Base-by-base conservation (phyloP, 2,113 vertebrate species). In the Callithrix jacchus region DNA sequence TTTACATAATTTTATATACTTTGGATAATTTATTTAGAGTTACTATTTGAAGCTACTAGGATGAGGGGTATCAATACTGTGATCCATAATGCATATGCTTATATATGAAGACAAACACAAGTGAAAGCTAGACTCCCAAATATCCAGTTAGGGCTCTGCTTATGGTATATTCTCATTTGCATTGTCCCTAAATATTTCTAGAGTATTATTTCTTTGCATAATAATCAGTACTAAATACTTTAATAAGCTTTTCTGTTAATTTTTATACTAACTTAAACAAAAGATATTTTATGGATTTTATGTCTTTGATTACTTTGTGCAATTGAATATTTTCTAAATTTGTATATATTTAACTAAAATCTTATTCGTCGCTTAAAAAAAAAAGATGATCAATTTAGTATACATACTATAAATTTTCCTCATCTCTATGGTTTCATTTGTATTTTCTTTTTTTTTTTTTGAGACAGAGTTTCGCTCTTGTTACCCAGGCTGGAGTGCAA, bases 201-300 rank as follows among this genome's bases (percentile, higher is more conserved):
- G 84, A 94, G 8, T 71, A 61, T 42, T 37, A 73, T 20, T 64
- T 83, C 70, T 42, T 42, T 91, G 49, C 27, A 64, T 58, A 71
- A 37, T 80, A 25, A 27, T 40, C 27, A 80, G 12, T 49, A 71
- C 30, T 79, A 40, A 70, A 17, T 85, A 76, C n/a, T 52, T 73
- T 18, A 47, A 95, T 30, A 64, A 16, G 25, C 71, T 91, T 58
- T 87, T 71, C 49, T 85, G 35, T 20, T 64, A 91, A 86, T 71
- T 91, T 58, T 87, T 71, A 35, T 79, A n/a, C 30, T 47, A 95
- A 91, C n/a, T 77, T 77, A 91, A 80, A 80, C 30, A 79, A 56
- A 54, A 71, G 58, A 70, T 77, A 80, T 56, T 71, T 91, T 68
- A 66, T 76, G 30, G 40, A 45, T 86, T 32, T 80, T 56, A 70